Evolutionary conservation across 2,797 vertebrate species (phyloP).

Genomic region (Hydrophis major): DNA sequence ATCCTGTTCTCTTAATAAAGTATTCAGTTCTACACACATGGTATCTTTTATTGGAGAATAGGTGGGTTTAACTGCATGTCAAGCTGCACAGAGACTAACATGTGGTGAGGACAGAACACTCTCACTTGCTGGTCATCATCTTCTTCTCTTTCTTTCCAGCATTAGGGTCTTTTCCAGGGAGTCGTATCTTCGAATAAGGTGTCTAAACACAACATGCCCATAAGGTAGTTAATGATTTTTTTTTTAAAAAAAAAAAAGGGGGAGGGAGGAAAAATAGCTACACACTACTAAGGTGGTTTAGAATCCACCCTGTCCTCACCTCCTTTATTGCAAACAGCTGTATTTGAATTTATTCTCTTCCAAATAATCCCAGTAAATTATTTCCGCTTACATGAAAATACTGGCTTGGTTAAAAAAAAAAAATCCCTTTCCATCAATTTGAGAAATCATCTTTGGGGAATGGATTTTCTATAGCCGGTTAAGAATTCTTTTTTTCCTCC

Average conservation of each 20-base stretch:
- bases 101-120: too few relatives aligned
- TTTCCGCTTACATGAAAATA: not conserved
- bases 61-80: too few relatives aligned
- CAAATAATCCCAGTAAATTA: not conserved
- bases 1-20: too few relatives aligned
- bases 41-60: too few relatives aligned
- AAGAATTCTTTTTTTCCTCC: slow-evolving; percentile 20
- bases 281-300: not conserved
- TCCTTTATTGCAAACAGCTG: not conserved
- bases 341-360: not conserved
- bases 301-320: not conserved
- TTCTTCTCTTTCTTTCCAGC: not conserved
- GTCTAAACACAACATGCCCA: not conserved
- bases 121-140: not conserved
- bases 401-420: not conserved
- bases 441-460: not conserved
- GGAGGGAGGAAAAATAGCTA: not conserved
- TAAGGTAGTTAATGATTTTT: not conserved
- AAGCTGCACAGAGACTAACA: too few relatives aligned
- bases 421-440: not conserved
- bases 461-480: slow-evolving; percentile 2
- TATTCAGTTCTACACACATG: too few relatives aligned
- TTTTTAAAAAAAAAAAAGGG: not conserved
- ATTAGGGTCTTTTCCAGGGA: not conserved
- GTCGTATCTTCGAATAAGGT: not conserved